Evolutionary conservation across 2,888 invertebrate genomes (phyloP).

Genomic region (Cryptocephalus moraei): DNA sequence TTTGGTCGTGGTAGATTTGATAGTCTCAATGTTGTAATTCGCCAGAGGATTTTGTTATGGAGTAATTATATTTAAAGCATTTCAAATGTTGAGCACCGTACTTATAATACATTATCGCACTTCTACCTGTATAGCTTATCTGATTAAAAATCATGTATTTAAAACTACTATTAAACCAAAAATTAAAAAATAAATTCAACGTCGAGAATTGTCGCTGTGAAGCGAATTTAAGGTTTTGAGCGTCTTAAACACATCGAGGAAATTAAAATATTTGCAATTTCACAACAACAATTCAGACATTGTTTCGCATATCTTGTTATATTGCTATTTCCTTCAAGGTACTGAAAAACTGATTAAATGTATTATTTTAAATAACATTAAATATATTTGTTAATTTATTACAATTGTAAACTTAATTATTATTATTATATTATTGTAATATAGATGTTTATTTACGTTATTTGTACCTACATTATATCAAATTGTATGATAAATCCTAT

Average conservation of each 20-base stretch:
- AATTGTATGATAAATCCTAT: conserved; percentile 22
- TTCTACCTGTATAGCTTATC: conserved; percentile 18
- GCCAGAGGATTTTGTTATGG: too few relatives aligned
- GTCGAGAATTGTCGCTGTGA: too few relatives aligned
- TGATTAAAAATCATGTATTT: conserved; percentile 5
- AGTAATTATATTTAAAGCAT: conserved; percentile 5
- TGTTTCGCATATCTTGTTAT: background rate
- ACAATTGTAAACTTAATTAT: conserved; percentile 17
- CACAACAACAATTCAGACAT: too few relatives aligned
- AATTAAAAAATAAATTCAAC: too few relatives aligned
- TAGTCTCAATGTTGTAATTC: too few relatives aligned
- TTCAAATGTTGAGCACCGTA: conserved; percentile 18
- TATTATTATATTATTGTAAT: conserved; percentile 12
- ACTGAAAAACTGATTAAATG: too few relatives aligned
- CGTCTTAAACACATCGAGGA: too few relatives aligned
- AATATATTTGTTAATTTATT: conserved; percentile 8
- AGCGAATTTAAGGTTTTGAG: too few relatives aligned
- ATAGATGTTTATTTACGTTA: conserved; percentile 20
- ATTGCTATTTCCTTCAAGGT: conserved; percentile 2
- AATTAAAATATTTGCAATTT: too few relatives aligned
- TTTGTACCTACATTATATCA: conserved; percentile 14
- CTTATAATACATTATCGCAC: conserved; percentile 14
- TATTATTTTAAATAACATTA: conserved; percentile 2
- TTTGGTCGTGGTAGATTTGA: too few relatives aligned
- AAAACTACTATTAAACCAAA: background rate